Evolutionary conservation across 53 echinoderm and acorn worm genomes (phyloP).

Genomic region (Crossaster papposus): DNA sequence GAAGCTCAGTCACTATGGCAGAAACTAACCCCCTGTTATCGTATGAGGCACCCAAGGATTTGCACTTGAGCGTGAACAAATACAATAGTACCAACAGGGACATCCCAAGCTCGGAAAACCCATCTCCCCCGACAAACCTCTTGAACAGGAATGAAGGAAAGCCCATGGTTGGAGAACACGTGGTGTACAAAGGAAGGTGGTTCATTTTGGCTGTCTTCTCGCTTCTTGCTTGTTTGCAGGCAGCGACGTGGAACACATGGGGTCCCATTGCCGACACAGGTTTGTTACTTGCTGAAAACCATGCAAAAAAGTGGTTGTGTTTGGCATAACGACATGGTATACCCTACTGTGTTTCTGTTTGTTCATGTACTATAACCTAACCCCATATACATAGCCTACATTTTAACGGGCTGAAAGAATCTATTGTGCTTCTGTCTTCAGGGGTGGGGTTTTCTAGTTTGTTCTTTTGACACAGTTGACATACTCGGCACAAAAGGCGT

Average conservation of each 20-base stretch:
- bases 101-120: background rate
- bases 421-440: no score
- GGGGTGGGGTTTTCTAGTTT: no score
- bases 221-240: conserved; percentile 63
- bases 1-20: background rate
- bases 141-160: background rate
- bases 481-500: no score
- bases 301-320: no score
- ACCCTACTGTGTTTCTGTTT: no score
- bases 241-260: conserved; percentile 92
- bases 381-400: no score
- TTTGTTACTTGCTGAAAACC: conserved; percentile 30
- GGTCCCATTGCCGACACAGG: conserved; percentile 90
- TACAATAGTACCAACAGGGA: background rate
- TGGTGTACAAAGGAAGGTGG: conserved; percentile 80
- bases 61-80: background rate
- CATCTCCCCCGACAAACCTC: no score
- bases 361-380: no score
- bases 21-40: conserved; percentile 21
- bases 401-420: no score
- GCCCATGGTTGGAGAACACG: conserved; percentile 23
- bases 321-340: no score
- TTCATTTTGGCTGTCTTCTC: conserved; percentile 84
- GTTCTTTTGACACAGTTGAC: no score
- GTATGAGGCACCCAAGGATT: background rate